Evolutionary conservation across 2,113 vertebrate genomes (phyloP), one percentile per base, ranked within the genome.

Genomic region (Anoura caudifer): DNA sequence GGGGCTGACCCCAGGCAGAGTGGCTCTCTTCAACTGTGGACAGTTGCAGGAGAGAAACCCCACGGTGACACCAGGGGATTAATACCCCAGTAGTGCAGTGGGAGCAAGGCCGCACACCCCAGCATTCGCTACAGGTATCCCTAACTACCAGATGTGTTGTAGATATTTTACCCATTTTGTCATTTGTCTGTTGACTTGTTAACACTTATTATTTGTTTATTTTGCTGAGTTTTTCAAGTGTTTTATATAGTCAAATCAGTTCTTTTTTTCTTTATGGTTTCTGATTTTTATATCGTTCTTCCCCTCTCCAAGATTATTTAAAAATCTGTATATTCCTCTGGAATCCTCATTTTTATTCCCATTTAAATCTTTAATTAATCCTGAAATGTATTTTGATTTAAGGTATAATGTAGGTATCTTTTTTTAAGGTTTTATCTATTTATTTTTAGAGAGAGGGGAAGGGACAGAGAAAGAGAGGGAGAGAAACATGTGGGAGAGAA

Each of bases 301-400:
- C 28, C 5, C n/a, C 28, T 56, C 7, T 41, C 41, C 12, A 76
- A 41, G 22, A 77, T 43, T 52, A 90, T 75, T 77, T 72, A 17
- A 17, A 91, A 45, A 75, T 83, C 54, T 89, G 9, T 38, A 31
- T 81, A 86, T 95, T 79, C 28, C 54, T 65, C 61, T 47, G 33
- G 12, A 45, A 61, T 77, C 87, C 52, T 93, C 38, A 47, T 77
- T 82, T 63, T 81, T 80, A 56, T 79, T 52, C 38, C 38, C 5
- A 19, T 59, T 59, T 82, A 73, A 77, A 50, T 87, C 76, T 95
- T 77, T 79, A 75, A 61, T 85, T 59, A 70, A 59, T 63, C 13
- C 12, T 87, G 47, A 52, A 77, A 70, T 77, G 77, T 96, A 85
- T 75, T 96, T 73, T 73, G 72, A 81, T 69, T 73, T 72, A 72